Evolutionary conservation across 2,888 invertebrate species (phyloP).

Genomic region (Ferrisia virgata): DNA sequence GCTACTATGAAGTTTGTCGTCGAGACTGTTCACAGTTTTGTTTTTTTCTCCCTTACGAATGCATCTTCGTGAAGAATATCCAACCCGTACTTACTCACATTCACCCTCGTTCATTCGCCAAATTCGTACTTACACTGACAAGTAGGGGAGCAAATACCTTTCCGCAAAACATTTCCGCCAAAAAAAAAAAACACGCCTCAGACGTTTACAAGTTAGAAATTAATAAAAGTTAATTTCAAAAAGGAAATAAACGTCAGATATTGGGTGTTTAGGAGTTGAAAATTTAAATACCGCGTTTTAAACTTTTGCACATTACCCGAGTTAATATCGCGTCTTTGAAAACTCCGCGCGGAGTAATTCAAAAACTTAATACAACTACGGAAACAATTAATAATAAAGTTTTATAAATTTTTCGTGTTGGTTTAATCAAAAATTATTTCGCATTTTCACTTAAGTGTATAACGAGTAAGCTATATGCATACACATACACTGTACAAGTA

Average conservation of each 20-base stretch:
- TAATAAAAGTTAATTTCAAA: conserved; percentile 31
- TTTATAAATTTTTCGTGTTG: conserved; percentile 25
- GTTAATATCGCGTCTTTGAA: conserved; percentile 23
- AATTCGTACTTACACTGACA: neutral
- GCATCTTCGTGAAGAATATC: no score
- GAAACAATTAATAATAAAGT: conserved; percentile 32
- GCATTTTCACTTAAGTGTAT: neutral
- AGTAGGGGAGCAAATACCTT: neutral
- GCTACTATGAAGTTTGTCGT: neutral
- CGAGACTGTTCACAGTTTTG: neutral
- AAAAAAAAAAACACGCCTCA: neutral
- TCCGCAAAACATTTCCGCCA: conserved; percentile 11
- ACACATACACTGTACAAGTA: no score
- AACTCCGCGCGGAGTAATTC: conserved; percentile 26
- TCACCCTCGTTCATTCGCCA: neutral
- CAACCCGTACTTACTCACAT: neutral
- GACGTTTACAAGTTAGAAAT: conserved; percentile 18
- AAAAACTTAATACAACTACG: neutral
- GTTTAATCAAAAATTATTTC: conserved; percentile 29
- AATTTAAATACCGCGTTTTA: conserved; percentile 20
- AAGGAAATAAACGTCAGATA: conserved; percentile 33
- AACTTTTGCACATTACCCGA: conserved; percentile 1
- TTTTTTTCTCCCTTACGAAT: no score
- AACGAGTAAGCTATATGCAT: no score
- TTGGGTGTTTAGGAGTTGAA: neutral